Percentiles rank a stretch among this genome's conserved stretches.
These are phyloP conservation scores for Matsumyia berberina DNA, from an alignment of 2,888 invertebrate species.

Conservation along the genomic window DNA sequence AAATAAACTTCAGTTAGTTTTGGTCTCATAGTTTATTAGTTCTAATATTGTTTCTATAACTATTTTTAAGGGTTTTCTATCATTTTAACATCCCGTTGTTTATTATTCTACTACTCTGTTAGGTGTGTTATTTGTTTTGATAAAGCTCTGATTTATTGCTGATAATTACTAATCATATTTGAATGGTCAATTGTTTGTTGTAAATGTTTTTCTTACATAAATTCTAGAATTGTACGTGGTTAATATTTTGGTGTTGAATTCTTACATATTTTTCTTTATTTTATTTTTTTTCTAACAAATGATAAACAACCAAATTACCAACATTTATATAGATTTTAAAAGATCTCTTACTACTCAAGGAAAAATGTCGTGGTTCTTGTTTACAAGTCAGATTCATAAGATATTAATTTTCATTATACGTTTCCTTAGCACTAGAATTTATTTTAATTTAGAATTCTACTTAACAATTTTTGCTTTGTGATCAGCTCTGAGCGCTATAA, in stretches of 20 bases:
- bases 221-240: slow-evolving; percentile 12
- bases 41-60: not conserved
- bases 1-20: slow-evolving; percentile 2
- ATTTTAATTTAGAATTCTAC: not conserved
- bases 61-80: not conserved
- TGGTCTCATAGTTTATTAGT: slow-evolving; percentile 39
- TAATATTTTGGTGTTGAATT: slow-evolving; percentile 23
- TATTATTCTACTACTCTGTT: slow-evolving; percentile 1
- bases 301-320: slow-evolving; percentile 34
- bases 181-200: slow-evolving; percentile 10
- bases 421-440: not conserved
- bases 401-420: not conserved
- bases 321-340: slow-evolving; percentile 18
- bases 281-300: not conserved
- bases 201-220: slow-evolving; percentile 6
- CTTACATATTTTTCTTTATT: slow-evolving; percentile 18
- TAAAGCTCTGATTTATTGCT: slow-evolving; percentile 46
- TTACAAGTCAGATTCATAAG: slow-evolving; percentile 10
- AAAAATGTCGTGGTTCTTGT: not conserved
- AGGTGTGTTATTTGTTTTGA: slow-evolving; percentile 8
- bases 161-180: slow-evolving; percentile 9
- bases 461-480: not conserved
- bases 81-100: not conserved
- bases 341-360: not conserved
- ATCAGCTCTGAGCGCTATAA: not conserved